Base-by-base conservation (phyloP, 92 coral and sea anemone genomes). In the Bergia sp. region DNA sequence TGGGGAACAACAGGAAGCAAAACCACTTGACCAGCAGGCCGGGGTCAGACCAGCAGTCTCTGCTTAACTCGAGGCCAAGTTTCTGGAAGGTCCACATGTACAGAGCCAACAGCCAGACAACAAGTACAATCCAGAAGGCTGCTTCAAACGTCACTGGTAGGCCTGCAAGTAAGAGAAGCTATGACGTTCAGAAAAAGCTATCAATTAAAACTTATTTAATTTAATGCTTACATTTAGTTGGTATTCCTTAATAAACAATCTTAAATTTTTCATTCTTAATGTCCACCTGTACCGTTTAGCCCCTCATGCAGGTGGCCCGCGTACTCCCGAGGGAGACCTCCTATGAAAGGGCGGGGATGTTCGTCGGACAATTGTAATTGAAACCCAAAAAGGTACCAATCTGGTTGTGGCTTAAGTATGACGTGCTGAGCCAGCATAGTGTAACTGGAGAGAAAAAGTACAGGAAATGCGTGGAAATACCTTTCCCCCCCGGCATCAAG, bases 361-460 rank as follows among this genome's bases (percentile, higher is more conserved):
- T 29, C 29, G 29, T 29, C 29, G 29, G 29, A 29, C 29, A 29
- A 29, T 29, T 29, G 29, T 29, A 29, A 29, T 29, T 29, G 29
- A 29, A 29, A 29, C 29, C 29, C 29, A 29, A 29, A 29, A 29
- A 29, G 29, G 29, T 29, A 29, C 29, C 29, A 29, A 29, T 29
- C 29, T 29, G 29, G 29, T 2, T 61, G 29, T 61, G 69, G 20
- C 79, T 71, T 71, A 72, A 21, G 99, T 97, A 85, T 97, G 94
- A 41, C 95, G 93, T 49, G 96, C 89, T 4, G 99, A 94, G 10
- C 97, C 98, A 40, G 93, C 86, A 86, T 95, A 97, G 88, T 96
- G 90, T 73, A 94, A 81, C 73, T 95, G 90, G 77, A 95, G 88
- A 3, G 69, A 21, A 1, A 81, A 97, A 94, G 90, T 94, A 97